Percentiles rank a stretch among this genome's conserved stretches.
phyloP scores from a whole-genome alignment of 2,888 invertebrate species.

The Caenorhabditis japonica region DNA sequence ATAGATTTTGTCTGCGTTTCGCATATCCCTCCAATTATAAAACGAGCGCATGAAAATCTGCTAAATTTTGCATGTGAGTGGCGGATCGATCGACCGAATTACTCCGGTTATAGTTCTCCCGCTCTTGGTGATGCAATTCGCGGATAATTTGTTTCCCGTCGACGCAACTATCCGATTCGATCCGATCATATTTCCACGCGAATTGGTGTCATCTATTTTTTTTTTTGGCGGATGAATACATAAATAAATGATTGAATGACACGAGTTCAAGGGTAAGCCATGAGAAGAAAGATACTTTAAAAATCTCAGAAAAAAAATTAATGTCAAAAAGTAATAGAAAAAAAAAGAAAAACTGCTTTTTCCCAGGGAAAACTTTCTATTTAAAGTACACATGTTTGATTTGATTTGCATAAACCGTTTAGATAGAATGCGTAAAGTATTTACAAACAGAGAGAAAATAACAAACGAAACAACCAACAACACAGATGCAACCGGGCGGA shows the following conservation, averaged over 20 bases:
- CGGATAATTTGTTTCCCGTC: constrained; percentile 22
- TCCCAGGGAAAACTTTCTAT: constrained; percentile 1
- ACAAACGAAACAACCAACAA: too few relatives aligned
- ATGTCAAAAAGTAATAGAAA: constrained; percentile 13
- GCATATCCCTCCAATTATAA: constrained; percentile 2
- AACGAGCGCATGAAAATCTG: constrained; percentile 42
- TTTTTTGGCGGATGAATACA: too few relatives aligned
- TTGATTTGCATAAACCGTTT: constrained; percentile 45
- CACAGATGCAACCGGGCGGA: too few relatives aligned
- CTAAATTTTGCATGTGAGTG: constrained; percentile 45
- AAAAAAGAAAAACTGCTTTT: constrained; percentile 5
- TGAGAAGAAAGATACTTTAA: too few relatives aligned
- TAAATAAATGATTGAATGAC: too few relatives aligned
- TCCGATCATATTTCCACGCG: neutral
- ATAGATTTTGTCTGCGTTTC: constrained; percentile 36
- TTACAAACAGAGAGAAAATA: constrained; percentile 5
- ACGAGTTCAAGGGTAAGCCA: constrained; percentile 32
- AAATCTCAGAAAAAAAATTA: constrained; percentile 12
- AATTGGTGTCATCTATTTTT: constrained; percentile 39
- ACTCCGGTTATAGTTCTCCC: constrained; percentile 49
- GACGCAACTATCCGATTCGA: neutral
- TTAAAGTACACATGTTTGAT: constrained; percentile 5
- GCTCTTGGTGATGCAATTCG: constrained; percentile 42
- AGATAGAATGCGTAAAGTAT: constrained; percentile 3
- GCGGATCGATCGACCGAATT: constrained; percentile 49